Evolutionary conservation across 2,113 vertebrate species (phyloP), one percentile per base, ranked within the genome.

Genomic region (Alaudala cheleensis): DNA sequence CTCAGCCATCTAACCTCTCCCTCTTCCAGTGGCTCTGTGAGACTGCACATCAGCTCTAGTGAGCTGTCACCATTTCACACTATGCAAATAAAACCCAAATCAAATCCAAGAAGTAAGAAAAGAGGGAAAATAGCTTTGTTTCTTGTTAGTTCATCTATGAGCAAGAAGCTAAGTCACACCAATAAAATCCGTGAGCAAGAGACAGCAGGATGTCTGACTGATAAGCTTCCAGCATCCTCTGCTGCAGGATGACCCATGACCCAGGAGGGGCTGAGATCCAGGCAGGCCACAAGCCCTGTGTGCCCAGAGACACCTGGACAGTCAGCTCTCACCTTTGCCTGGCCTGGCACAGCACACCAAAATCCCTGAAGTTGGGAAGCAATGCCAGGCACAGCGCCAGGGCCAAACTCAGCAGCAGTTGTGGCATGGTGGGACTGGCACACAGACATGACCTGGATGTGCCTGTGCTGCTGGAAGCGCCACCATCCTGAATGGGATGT

Each of bases 391-490:
- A 1, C 11, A 1, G 47, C 33, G 18, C 54, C 5, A 24, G 33
- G 22, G 34, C 61, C 66, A 50, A 74, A 53, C 11, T 39, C 29
- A 56, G 13, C 42, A 77, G 84, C 54, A 84, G 60, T 45, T 0
- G 0, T 12, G 53, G 57, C 64, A 45, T 1, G 0, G 26, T 6
- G 80, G 44, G 20, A 57, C 16, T 1, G 11, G 34, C 24, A 4
- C 33, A 1, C 58, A 61, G 54, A 39, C 0, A 0, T 23, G 74
- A 33, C 29, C 57, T 21, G 69, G 86, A 25, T 3, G 3, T 56
- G 53, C 50, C 50, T 5, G 15, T 14, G 37, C 31, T 60, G 74
- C 82, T 51, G 80, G 77, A 29, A 93, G 18, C 5, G 1, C 93
- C 77, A 86, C 83, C n/a, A 26, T 22, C 37, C 81, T 17, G n/a